Evolutionary conservation across 2,888 invertebrate species (phyloP).

Genomic region (Epirrhoe alternata): DNA sequence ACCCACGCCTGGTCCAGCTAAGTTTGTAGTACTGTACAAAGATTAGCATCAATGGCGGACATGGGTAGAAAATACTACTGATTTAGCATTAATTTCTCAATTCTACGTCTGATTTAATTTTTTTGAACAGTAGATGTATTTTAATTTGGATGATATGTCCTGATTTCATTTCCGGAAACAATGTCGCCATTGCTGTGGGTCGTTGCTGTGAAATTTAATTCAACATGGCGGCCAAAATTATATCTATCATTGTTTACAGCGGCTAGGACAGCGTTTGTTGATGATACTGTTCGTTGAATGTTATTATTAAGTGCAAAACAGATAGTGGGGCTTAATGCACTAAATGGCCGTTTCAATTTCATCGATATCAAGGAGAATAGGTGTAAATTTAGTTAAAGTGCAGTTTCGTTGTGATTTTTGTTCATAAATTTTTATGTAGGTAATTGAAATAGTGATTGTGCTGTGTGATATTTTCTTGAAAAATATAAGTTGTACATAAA

Average conservation of each 20-base stretch:
- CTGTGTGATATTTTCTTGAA: constrained; percentile 43
- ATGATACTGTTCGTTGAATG: constrained; percentile 13
- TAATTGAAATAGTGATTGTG: neutral
- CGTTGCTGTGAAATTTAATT: constrained; percentile 43
- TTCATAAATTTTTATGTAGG: neutral
- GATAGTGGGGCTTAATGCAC: constrained; percentile 9
- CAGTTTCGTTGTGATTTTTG: constrained; percentile 6
- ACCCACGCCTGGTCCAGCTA: too few species aligned
- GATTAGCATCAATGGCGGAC: constrained; percentile 9
- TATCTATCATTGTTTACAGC: constrained; percentile 58
- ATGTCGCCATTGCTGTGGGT: constrained; percentile 35
- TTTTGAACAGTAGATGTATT: constrained; percentile 33
- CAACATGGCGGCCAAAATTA: constrained; percentile 69
- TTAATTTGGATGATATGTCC: constrained; percentile 16
- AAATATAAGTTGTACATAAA: constrained; percentile 39
- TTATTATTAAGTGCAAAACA: constrained; percentile 17
- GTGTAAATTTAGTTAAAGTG: constrained; percentile 2
- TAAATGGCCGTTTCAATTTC: constrained; percentile 13
- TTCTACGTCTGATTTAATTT: neutral
- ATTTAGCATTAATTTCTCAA: neutral
- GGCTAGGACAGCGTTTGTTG: constrained; percentile 30
- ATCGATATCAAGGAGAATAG: constrained; percentile 5
- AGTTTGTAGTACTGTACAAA: too few species aligned
- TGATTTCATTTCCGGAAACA: constrained; percentile 32
- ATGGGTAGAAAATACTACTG: constrained; percentile 21